Percentiles rank a stretch among this genome's conserved stretches.
Evolutionary conservation across 2,797 vertebrate genomes (phyloP).

Genomic region (Protosalanx chinensis): DNA sequence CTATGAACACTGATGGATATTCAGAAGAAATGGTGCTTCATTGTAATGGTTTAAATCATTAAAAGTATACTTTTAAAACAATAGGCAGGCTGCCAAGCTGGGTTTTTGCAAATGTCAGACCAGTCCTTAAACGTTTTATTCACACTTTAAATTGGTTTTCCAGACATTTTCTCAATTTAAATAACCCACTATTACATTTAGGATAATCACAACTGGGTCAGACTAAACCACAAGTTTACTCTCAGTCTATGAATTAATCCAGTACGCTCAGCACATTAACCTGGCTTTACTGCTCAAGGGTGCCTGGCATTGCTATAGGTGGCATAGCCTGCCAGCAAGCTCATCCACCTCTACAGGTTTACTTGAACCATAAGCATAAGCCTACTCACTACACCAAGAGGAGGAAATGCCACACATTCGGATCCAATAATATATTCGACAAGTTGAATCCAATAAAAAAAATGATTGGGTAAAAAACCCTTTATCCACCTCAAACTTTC

Average conservation of each 20-base stretch:
- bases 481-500: too few relatives aligned
- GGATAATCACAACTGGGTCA: constrained; percentile 31
- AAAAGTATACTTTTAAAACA: constrained; percentile 29
- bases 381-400: not conserved
- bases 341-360: constrained; percentile 6
- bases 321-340: constrained; percentile 13
- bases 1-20: not conserved
- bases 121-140: constrained; percentile 29
- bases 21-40: constrained; percentile 8
- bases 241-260: constrained; percentile 20
- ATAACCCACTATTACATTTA: constrained; percentile 36
- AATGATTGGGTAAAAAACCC: too few relatives aligned
- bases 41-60: constrained; percentile 14
- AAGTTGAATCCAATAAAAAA: too few relatives aligned
- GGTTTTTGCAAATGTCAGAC: constrained; percentile 30
- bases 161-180: constrained; percentile 14
- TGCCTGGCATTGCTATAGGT: constrained; percentile 25
- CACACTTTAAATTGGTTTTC: constrained; percentile 33
- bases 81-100: not conserved
- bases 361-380: not conserved
- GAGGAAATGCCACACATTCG: not conserved
- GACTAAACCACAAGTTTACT: constrained; percentile 38
- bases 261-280: constrained; percentile 20
- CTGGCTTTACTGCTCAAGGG: constrained; percentile 23
- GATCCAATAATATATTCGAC: too few relatives aligned